Evolutionary conservation across 2,888 invertebrate species (phyloP), one percentile per base, ranked within the genome.

Genomic region (Dendrolimus pini): DNA sequence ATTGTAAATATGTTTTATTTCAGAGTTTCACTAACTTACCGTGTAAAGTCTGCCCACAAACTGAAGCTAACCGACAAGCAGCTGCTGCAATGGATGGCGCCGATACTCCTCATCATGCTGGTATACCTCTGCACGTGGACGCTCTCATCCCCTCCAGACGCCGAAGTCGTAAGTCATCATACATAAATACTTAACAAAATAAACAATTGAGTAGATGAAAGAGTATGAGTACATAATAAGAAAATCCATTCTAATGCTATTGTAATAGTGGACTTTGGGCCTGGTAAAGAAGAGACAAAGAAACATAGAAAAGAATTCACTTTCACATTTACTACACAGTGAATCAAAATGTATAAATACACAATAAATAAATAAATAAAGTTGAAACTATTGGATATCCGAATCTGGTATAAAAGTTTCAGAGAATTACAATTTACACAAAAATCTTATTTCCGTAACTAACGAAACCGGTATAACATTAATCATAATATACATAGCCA

Each of bases 101-200:
- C 98, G 7, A 96, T 98, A 65, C 85, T 97, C n/a, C 88, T 97
- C 56, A 95, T 98, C 47, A 96, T 97, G 95, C 88, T 96, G 61
- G 96, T 97, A 56, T 97, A 97, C 81, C 91, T 98, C 61, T 93
- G 96, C 30, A 96, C 97, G 0, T 98, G 98, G 98, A 97, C 97
- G 0, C 92, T 97, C 30, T 96, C 96, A 1, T 95, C 96, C 55
- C 96, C 97, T 1, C 97, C 97, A 1, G 93, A 93, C 65, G 96
- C 96, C 52, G 95, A 95, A 88, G 94, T 93, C 71, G 93, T 93
- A 75, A 89, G 92, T 83, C 60, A 41, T 57, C 53, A 55, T 55
- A 14, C 13, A 52, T 30, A 13, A 2, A 14, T 30, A 6, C 30
- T 30, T 3, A 30, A 3, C 3, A 30, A 30, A 30, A 30, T 30